Evolutionary conservation across 2,888 invertebrate species (phyloP).

Genomic region (Dioctria rufipes): DNA sequence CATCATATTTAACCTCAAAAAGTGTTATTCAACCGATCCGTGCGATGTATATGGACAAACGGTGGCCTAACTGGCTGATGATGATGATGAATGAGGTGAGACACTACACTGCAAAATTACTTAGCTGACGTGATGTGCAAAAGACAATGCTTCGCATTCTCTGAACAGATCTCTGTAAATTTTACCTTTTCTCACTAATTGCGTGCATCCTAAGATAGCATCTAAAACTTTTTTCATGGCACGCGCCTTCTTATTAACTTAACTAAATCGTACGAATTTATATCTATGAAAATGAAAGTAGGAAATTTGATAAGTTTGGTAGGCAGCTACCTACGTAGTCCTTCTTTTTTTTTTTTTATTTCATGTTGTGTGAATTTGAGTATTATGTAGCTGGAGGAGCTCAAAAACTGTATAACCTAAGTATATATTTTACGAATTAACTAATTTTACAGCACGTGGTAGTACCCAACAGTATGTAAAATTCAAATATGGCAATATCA

Average conservation of each 20-base stretch:
- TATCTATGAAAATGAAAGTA: slow-evolving; percentile 23
- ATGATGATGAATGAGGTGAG: slow-evolving; percentile 17
- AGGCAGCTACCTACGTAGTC: neutral
- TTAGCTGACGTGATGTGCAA: neutral
- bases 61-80: neutral
- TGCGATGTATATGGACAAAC: slow-evolving; percentile 6
- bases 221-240: neutral
- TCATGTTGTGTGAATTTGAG: no score
- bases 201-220: neutral
- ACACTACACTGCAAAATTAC: neutral
- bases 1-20: slow-evolving; percentile 53
- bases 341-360: neutral
- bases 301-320: neutral
- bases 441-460: no score
- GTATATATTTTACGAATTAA: no score
- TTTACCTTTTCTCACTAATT: neutral
- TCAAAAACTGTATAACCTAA: no score
- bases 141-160: slow-evolving; percentile 9
- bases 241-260: slow-evolving; percentile 1
- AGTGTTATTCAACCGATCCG: slow-evolving; percentile 50
- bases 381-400: no score
- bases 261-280: slow-evolving; percentile 25
- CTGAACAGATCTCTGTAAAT: slow-evolving; percentile 17
- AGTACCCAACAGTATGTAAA: no score
- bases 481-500: neutral